phyloP scores from a whole-genome alignment of 2,797 vertebrate genomes.

The Heliangelus exortis region DNA sequence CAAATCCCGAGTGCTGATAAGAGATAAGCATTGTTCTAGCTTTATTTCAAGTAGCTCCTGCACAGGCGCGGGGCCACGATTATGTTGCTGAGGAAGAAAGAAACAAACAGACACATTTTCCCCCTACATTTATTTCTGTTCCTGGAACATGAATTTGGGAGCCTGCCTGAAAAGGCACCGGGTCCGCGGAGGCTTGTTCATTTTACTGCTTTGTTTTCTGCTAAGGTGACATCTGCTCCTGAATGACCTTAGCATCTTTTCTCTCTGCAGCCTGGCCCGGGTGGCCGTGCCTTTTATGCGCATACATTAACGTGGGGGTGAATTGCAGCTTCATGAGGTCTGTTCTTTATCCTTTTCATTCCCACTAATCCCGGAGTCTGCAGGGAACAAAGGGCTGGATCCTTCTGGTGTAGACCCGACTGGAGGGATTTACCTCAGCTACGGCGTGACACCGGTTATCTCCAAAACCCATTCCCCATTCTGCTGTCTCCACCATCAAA shows the following conservation, averaged over 20 bases:
- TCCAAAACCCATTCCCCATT: conserved; percentile 18
- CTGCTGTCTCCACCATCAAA: neutral
- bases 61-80: conserved; percentile 33
- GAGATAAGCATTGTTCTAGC: conserved; percentile 72
- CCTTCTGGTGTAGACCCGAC: conserved; percentile 25
- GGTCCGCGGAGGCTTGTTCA: conserved; percentile 73
- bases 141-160: conserved; percentile 56
- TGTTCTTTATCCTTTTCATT: conserved; percentile 66
- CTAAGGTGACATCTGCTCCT: conserved; percentile 78
- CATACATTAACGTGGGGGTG: conserved; percentile 69
- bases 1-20: conserved; percentile 73
- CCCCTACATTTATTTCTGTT: conserved; percentile 56
- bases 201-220: conserved; percentile 73
- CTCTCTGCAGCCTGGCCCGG: conserved; percentile 55
- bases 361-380: conserved; percentile 45
- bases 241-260: conserved; percentile 75
- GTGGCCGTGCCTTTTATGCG: conserved; percentile 67
- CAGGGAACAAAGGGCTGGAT: conserved; percentile 58
- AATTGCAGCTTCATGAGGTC: conserved; percentile 65
- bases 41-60: conserved; percentile 57
- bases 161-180: conserved; percentile 58
- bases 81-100: conserved; percentile 37
- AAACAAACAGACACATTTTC: conserved; percentile 49
- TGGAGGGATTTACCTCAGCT: neutral
- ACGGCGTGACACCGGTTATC: conserved; percentile 19